Evolutionary conservation across 1,140 invertebrate species (phyloP).

Genomic region (Dreissena rostriformis): DNA sequence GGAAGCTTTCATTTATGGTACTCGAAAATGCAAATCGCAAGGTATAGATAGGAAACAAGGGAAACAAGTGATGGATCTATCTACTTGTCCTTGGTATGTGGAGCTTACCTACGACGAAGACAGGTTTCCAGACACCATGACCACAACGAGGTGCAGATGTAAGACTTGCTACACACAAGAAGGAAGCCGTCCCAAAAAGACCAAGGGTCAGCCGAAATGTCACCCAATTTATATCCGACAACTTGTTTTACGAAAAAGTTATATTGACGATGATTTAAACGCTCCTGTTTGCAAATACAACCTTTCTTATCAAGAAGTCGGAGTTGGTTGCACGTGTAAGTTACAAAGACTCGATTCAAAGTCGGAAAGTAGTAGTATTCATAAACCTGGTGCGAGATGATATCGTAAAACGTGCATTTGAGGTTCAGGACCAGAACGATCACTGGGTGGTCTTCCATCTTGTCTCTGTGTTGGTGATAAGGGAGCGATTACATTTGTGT

Average conservation of each 20-base stretch:
- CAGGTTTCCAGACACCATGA: slow-evolving; percentile 19
- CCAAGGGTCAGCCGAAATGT: neutral
- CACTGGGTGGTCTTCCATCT: neutral
- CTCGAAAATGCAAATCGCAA: neutral
- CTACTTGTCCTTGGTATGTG: slow-evolving; percentile 33
- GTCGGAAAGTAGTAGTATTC: neutral
- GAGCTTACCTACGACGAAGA: slow-evolving; percentile 14
- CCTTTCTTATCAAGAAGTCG: neutral
- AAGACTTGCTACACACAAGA: slow-evolving; percentile 4
- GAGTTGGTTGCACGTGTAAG: slow-evolving; percentile 26
- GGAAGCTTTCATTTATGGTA: neutral
- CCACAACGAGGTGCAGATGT: slow-evolving; percentile 27
- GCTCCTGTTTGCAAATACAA: neutral
- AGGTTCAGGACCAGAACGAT: neutral
- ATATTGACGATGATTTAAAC: neutral
- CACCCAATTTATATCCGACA: neutral
- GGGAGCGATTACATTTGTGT: too few relatives aligned
- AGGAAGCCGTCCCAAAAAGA: neutral
- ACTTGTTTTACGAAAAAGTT: neutral
- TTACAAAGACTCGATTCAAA: neutral
- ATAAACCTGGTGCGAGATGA: neutral
- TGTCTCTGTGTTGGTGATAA: too few relatives aligned
- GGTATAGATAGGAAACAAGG: neutral
- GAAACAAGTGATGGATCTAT: slow-evolving; percentile 5
- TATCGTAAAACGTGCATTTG: neutral